Conservation (phyloP, 2,113 vertebrate genomes). For the Apus apus region DNA sequence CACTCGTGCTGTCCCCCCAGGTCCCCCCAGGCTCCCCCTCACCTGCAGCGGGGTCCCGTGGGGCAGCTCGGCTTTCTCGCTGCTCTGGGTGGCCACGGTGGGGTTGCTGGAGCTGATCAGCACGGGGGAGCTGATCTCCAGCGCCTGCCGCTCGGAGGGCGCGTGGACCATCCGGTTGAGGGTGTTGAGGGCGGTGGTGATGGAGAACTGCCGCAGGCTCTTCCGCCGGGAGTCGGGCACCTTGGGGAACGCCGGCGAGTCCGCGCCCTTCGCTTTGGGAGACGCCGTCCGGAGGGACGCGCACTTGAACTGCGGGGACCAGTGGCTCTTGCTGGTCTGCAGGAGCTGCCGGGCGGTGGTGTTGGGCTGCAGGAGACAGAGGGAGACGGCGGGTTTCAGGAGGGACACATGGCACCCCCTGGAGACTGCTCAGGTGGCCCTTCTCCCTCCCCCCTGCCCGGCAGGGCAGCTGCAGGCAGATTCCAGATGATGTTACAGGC, state of each 20-base stretch:
- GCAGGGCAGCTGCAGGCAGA: background rate
- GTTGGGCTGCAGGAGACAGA: slow-evolving; percentile 80
- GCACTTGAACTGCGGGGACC: slow-evolving; percentile 39
- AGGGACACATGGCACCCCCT: background rate
- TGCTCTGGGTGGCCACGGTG: slow-evolving; percentile 66
- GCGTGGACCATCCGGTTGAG: slow-evolving; percentile 79
- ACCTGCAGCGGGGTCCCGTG: slow-evolving; percentile 79
- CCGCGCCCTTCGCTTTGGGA: slow-evolving; percentile 51
- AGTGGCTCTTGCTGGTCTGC: slow-evolving; percentile 76
- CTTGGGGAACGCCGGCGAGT: slow-evolving; percentile 45
- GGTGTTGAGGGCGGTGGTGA: slow-evolving; percentile 80
- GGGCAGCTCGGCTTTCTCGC: slow-evolving; percentile 66
- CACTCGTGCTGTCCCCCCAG: accelerated
- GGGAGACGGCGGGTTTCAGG: accelerated
- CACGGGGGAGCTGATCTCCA: slow-evolving; percentile 75
- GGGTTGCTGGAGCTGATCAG: slow-evolving; percentile 83
- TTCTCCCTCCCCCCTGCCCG: too few species aligned
- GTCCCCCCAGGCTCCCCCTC: background rate
- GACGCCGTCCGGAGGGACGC: slow-evolving; percentile 55
- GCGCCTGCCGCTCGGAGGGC: slow-evolving; percentile 53
- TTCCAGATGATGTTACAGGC: accelerated
- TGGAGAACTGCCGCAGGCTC: slow-evolving; percentile 77
- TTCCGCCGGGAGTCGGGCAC: slow-evolving; percentile 74
- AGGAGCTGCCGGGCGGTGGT: slow-evolving; percentile 82
- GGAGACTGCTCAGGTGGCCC: accelerated